Conservation (phyloP, 2,888 invertebrate species). For the Tenthredo notha region DNA sequence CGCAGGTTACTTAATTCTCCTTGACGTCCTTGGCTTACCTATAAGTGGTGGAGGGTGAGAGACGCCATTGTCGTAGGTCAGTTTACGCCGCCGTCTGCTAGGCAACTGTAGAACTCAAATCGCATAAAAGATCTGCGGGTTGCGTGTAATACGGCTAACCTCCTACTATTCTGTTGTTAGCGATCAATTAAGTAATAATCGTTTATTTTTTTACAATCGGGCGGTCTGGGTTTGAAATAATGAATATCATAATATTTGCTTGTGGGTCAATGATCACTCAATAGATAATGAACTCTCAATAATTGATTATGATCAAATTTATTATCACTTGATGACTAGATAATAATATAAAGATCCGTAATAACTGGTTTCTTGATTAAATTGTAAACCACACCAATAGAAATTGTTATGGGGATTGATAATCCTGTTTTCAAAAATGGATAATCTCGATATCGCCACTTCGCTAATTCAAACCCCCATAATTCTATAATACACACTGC, state of each 20-base stretch:
- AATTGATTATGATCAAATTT: constrained; percentile 76
- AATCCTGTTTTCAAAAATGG: not conserved
- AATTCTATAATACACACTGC: constrained; percentile 30
- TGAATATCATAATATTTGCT: not conserved
- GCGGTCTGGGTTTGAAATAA: not conserved
- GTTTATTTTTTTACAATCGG: no score
- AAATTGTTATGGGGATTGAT: not conserved
- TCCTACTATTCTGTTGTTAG: no score
- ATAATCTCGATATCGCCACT: constrained; percentile 1
- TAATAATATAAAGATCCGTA: constrained; percentile 77
- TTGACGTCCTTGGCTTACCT: no score
- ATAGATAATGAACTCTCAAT: not conserved
- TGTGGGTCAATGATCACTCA: not conserved
- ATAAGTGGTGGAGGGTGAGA: no score
- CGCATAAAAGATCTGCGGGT: no score
- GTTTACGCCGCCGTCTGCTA: no score
- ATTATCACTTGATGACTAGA: constrained; percentile 78
- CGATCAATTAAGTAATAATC: no score
- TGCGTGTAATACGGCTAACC: no score
- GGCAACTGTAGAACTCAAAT: no score
- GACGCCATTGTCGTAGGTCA: no score
- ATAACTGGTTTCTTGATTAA: constrained; percentile 70
- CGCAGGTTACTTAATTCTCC: no score
- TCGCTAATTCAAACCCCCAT: not conserved
- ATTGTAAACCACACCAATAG: constrained; percentile 21